Evolutionary conservation across 2,797 vertebrate species (phyloP).

Genomic region (Trichosurus vulpecula): DNA sequence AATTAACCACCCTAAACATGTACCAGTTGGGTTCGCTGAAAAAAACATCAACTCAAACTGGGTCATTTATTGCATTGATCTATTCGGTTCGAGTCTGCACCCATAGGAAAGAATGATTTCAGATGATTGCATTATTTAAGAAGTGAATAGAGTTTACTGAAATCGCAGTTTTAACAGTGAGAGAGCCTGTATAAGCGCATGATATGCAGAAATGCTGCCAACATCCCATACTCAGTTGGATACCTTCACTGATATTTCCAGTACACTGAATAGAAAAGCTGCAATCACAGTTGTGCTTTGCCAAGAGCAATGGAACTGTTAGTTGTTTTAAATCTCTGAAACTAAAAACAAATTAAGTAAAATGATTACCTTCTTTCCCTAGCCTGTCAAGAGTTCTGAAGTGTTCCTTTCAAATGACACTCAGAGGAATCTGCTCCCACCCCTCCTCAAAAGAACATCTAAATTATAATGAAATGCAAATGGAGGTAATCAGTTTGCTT

Average conservation of each 20-base stretch:
- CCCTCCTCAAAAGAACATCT: not conserved
- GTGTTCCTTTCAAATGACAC: constrained; percentile 54
- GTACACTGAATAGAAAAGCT: constrained; percentile 56
- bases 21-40: constrained; percentile 8
- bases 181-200: not conserved
- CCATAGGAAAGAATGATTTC: constrained; percentile 38
- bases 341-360: constrained; percentile 60
- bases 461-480: constrained; percentile 57
- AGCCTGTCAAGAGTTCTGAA: constrained; percentile 45
- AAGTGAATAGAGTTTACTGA: constrained; percentile 40
- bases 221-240: not conserved
- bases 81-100: constrained; percentile 35
- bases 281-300: constrained; percentile 46
- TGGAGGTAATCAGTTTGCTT: constrained; percentile 40
- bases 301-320: constrained; percentile 42
- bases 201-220: constrained; percentile 40
- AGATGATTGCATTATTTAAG: constrained; percentile 45
- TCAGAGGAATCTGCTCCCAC: constrained; percentile 23
- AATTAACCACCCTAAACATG: constrained; percentile 41
- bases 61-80: constrained; percentile 7
- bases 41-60: constrained; percentile 17
- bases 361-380: constrained; percentile 53
- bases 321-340: constrained; percentile 55
- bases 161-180: not conserved
- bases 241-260: constrained; percentile 49